Conservation (phyloP, 1,140 invertebrate genomes). For the Musca vetustissima region DNA sequence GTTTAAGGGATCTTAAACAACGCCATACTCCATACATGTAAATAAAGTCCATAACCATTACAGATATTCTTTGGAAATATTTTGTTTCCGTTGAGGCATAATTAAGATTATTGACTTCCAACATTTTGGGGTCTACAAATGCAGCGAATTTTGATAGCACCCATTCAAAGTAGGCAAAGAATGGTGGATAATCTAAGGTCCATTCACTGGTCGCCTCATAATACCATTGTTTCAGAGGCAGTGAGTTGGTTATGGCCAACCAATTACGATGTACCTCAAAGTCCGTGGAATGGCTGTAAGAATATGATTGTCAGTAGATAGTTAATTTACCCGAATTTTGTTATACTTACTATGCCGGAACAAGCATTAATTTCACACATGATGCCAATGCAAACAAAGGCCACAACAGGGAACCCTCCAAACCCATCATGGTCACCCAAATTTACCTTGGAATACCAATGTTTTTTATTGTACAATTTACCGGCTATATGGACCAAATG, state of each 20-base stretch:
- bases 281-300: constrained; percentile 78
- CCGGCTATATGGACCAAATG: too few relatives aligned
- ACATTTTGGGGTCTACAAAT: constrained; percentile 86
- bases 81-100: constrained; percentile 81
- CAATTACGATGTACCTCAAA: constrained; percentile 98
- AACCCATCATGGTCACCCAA: constrained; percentile 8
- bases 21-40: constrained; percentile 68
- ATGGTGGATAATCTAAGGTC: constrained; percentile 98
- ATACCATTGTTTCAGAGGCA: constrained; percentile 73
- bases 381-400: constrained; percentile 13
- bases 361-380: constrained; percentile 19
- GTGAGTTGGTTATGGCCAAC: constrained; percentile 82
- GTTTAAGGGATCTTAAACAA: constrained; percentile 32
- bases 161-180: constrained; percentile 98
- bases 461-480: too few relatives aligned
- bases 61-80: constrained; percentile 88
- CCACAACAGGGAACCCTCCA: constrained; percentile 25
- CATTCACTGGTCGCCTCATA: constrained; percentile 87
- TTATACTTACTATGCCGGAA: constrained; percentile 24
- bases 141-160: constrained; percentile 75
- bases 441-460: background rate
- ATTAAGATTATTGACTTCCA: constrained; percentile 80
- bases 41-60: constrained; percentile 85
- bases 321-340: background rate
- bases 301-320: background rate